Evolutionary conservation across 2,797 vertebrate species (phyloP).

Genomic region (Graptemys geographica): DNA sequence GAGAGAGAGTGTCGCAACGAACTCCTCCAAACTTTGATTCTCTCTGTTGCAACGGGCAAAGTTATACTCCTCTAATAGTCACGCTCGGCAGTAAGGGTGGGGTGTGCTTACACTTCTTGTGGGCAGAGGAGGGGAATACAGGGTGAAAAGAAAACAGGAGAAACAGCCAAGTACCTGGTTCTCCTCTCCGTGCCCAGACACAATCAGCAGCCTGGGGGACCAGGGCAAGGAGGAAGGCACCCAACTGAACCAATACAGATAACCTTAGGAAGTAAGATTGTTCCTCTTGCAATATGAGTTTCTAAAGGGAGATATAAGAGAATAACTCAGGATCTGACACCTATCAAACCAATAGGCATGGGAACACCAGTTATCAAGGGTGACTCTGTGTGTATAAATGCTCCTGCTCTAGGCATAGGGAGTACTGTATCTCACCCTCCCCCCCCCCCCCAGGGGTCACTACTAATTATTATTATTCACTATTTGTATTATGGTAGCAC

Average conservation of each 20-base stretch:
- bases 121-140: neutral
- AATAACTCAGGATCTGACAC: neutral
- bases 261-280: neutral
- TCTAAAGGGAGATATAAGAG: neutral
- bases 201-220: neutral
- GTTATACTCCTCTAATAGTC: neutral
- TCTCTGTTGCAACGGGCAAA: neutral
- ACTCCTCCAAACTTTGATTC: neutral
- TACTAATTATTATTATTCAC: too few species aligned
- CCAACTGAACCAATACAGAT: neutral
- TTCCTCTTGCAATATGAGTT: neutral
- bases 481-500: neutral
- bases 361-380: neutral
- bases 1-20: neutral
- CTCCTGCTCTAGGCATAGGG: neutral
- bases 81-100: neutral
- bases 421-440: too few species aligned
- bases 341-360: neutral
- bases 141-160: neutral
- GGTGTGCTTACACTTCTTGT: neutral
- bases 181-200: neutral
- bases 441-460: neutral
- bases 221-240: neutral
- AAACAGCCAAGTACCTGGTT: neutral
- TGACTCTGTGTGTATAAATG: neutral